Base-by-base conservation (phyloP, 92 coral and sea anemone species). In the Phenganax subtilis region DNA sequence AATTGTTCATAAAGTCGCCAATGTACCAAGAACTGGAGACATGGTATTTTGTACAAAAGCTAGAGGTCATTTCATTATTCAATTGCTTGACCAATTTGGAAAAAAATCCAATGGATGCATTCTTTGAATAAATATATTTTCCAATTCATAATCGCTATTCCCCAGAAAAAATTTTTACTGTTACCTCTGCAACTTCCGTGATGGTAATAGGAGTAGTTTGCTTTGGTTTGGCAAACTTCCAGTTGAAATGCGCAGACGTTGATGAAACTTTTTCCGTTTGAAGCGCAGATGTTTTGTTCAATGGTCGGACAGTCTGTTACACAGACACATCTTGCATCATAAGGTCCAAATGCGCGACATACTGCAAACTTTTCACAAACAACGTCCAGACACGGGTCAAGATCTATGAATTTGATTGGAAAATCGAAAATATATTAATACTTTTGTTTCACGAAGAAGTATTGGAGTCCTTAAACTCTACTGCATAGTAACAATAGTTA, bases 121-220 rank as follows among this genome's bases (percentile, higher is more conserved):
- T 37, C 25, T 5, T 37, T 37, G 47, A 37, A 37, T 37, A 5
- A 37, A 37, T 1, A 37, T 37, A 37, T 37, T 37, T 37, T 37
- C 47, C 47, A 37, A 37, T 1, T 37, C 47, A 37, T 37, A 1
- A 37, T 37, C 47, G 47, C 1, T 37, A 1, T 37, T 37, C 4
- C 47, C 2, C 1, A 37, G 4, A 37, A 37, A 37, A 37, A 37
- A 37, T n/a, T 1, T 37, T 37, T 4, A 37, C 56, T 54, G 47
- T 10, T 44, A 88, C 91, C 91, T 81, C 87, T 88, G 62, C 91
- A 88, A 75, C 89, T 88, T 47, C 91, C 91, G 17, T 86, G 91
- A 58, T 88, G 91, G 30, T 86, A 86, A 0, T 86, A 55, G 4
- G 89, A 62, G 74, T 75, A 79, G 77, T 86, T 86, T 3, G 12